Evolutionary conservation across 2,888 invertebrate genomes (phyloP).

Genomic region (Trilocha varians): DNA sequence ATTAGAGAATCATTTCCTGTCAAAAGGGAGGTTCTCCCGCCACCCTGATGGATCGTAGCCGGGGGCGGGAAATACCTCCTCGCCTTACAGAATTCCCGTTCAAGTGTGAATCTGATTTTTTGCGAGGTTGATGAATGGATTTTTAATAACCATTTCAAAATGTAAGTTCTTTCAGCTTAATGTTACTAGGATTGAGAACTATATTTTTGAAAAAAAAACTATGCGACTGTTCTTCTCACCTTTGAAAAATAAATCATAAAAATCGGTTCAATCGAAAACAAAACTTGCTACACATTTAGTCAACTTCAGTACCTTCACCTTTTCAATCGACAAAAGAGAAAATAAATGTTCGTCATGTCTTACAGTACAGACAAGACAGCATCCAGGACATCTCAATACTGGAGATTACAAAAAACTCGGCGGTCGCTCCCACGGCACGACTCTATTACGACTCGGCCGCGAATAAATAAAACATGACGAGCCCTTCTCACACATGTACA

Average conservation of each 20-base stretch:
- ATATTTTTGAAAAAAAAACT: too few relatives aligned
- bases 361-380: constrained; percentile 62
- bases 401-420: constrained; percentile 60
- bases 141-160: constrained; percentile 65
- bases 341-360: constrained; percentile 61
- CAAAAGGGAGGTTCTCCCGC: constrained; percentile 56
- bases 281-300: too few relatives aligned
- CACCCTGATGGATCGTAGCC: constrained; percentile 34
- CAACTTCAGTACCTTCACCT: constrained; percentile 14
- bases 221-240: too few relatives aligned
- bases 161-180: constrained; percentile 25
- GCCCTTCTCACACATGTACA: constrained; percentile 63
- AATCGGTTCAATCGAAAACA: too few relatives aligned
- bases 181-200: too few relatives aligned
- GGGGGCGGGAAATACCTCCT: constrained; percentile 51
- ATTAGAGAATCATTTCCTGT: constrained; percentile 74
- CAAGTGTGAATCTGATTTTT: constrained; percentile 67
- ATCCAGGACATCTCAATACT: constrained; percentile 70
- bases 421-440: constrained; percentile 68
- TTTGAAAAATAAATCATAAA: too few relatives aligned
- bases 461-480: constrained; percentile 73
- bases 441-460: constrained; percentile 68
- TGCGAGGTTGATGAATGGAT: constrained; percentile 59
- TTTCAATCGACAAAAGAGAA: constrained; percentile 43
- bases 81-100: constrained; percentile 58